A percentile compares a stretch with the other conserved stretches of the same genome.
These are phyloP conservation scores for Phortica variegata DNA, from an alignment of 1,140 invertebrate species.

Conservation along the genomic window DNA sequence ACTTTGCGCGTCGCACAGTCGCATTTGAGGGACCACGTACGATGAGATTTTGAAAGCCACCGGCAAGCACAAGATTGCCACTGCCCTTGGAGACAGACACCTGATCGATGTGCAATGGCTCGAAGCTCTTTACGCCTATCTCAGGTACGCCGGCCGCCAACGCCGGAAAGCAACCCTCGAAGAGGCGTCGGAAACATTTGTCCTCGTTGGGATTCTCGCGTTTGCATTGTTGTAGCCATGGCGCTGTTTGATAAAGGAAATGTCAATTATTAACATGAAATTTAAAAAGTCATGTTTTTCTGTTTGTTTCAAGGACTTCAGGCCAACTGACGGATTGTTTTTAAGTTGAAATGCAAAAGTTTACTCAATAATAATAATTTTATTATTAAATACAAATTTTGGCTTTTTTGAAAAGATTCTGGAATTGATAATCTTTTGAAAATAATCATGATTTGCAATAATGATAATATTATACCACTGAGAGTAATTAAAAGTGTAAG, in stretches of 20 bases:
- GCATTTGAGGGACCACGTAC: conserved; percentile 59
- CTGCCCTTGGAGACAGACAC: conserved; percentile 58
- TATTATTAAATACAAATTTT: background rate
- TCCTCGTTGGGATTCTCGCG: conserved; percentile 49
- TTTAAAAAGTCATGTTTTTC: background rate
- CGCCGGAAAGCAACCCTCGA: conserved; percentile 48
- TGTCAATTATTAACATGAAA: background rate
- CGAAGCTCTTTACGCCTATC: conserved; percentile 58
- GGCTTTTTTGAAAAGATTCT: background rate
- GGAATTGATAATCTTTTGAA: no score
- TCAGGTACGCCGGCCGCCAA: conserved; percentile 58
- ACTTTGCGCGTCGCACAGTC: conserved; percentile 46
- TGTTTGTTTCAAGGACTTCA: background rate
- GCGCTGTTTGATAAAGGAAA: conserved; percentile 20
- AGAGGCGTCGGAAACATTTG: conserved; percentile 48
- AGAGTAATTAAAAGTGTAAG: no score
- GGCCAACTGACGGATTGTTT: background rate
- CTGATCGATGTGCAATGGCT: conserved; percentile 58
- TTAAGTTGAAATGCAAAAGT: background rate
- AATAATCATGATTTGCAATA: no score
- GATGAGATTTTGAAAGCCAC: conserved; percentile 58
- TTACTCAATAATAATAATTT: background rate
- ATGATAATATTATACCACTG: no score
- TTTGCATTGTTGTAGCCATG: conserved; percentile 49
- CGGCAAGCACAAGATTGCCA: conserved; percentile 57